These are phyloP conservation scores for Pristis pectinata DNA, from an alignment of 2,797 vertebrate species.

Conservation along the genomic window DNA sequence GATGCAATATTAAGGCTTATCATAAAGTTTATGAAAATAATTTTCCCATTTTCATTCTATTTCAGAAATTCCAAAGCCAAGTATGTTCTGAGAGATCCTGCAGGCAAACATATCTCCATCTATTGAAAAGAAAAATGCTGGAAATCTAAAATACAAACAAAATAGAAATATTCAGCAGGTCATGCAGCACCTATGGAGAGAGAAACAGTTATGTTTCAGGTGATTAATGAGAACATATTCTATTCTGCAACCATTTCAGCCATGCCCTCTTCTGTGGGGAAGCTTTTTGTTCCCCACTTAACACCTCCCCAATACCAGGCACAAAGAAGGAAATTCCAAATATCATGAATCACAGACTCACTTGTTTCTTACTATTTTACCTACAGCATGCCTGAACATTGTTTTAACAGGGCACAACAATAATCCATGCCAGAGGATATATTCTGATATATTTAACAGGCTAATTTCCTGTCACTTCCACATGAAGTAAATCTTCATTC, in stretches of 20 bases:
- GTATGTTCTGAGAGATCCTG: background rate
- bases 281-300: background rate
- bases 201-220: too few relatives aligned
- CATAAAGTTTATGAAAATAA: background rate
- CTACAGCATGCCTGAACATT: background rate
- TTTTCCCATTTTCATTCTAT: background rate
- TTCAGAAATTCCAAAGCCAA: background rate
- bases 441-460: background rate
- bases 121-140: too few relatives aligned
- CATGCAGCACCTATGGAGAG: too few relatives aligned
- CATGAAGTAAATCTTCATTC: background rate
- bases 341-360: background rate
- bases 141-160: too few relatives aligned
- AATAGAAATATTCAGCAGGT: too few relatives aligned
- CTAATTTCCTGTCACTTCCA: background rate
- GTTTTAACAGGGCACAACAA: background rate
- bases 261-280: background rate
- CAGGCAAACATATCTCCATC: background rate
- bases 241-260: background rate
- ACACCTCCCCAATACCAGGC: background rate
- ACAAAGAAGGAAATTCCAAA: background rate
- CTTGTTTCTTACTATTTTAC: background rate
- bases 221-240: background rate
- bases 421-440: background rate
- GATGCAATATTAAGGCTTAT: background rate